Percentiles rank a stretch among this genome's conserved stretches.
Conservation (phyloP, 2,797 vertebrate genomes). For the Acanthopagrus latus region DNA sequence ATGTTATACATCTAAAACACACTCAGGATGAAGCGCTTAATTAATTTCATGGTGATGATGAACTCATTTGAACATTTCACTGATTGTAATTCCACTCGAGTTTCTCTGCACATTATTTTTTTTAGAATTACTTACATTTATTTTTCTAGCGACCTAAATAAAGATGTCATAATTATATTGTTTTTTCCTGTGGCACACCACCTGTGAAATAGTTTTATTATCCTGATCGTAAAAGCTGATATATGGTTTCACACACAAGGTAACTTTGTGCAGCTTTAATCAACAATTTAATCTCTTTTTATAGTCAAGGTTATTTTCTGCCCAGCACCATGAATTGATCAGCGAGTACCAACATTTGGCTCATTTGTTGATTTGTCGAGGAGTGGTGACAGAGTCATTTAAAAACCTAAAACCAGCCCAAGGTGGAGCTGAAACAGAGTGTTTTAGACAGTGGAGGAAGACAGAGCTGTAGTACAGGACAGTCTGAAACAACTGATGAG, state of each 20-base stretch:
- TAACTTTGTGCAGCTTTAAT: constrained; percentile 17
- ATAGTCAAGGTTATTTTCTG: background rate
- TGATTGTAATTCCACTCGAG: background rate
- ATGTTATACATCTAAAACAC: background rate
- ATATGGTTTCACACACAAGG: constrained; percentile 1
- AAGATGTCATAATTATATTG: constrained; percentile 8
- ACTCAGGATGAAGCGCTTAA: background rate
- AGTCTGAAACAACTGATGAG: too few species aligned
- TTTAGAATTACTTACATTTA: constrained; percentile 1
- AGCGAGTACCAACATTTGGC: background rate
- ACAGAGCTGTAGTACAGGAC: too few species aligned
- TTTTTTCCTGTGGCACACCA: background rate
- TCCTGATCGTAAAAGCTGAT: constrained; percentile 23
- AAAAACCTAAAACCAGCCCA: background rate
- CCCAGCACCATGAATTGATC: background rate
- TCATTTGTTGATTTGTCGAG: background rate
- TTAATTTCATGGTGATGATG: background rate
- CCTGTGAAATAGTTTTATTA: constrained; percentile 16
- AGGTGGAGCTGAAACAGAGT: too few species aligned
- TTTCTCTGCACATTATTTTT: constrained; percentile 11
- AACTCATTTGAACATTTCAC: background rate
- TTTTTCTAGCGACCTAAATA: constrained; percentile 5
- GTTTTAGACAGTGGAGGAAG: too few species aligned
- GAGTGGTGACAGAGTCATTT: background rate
- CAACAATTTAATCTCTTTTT: constrained; percentile 21